A percentile compares a stretch with the other conserved stretches of the same genome.
phyloP scores from a whole-genome alignment of 2,797 vertebrate species.

The Menidia menidia region DNA sequence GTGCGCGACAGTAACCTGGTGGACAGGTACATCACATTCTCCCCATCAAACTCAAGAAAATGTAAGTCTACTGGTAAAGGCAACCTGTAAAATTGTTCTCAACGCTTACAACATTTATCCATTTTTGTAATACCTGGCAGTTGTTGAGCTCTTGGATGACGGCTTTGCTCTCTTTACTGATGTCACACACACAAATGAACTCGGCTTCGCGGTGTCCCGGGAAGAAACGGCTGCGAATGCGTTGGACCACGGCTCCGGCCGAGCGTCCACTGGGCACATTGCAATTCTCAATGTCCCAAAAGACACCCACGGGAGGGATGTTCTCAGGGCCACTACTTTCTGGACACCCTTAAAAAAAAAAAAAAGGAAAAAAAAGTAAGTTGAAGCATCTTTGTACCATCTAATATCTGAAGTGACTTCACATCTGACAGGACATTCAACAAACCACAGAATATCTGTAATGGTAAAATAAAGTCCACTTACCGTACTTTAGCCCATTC shows the following conservation, averaged over 20 bases:
- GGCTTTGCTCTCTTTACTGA: constrained; percentile 97
- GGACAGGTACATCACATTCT: background rate
- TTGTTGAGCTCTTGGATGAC: constrained; percentile 99
- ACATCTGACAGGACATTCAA: background rate
- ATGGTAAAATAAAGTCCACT: constrained; percentile 21
- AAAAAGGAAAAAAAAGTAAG: background rate
- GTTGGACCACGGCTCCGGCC: constrained; percentile 91
- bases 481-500: constrained; percentile 86
- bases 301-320: constrained; percentile 95
- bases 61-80: background rate
- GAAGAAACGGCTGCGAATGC: constrained; percentile 94
- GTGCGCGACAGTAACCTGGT: constrained; percentile 96
- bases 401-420: background rate
- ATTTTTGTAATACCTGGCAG: constrained; percentile 88
- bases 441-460: background rate
- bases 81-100: background rate
- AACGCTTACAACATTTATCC: no score
- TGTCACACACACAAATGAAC: constrained; percentile 99
- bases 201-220: constrained; percentile 97
- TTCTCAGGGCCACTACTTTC: constrained; percentile 89
- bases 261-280: constrained; percentile 95
- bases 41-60: background rate
- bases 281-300: constrained; percentile 99
- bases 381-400: background rate
- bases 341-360: constrained; percentile 81